Percentiles rank a stretch among this genome's conserved stretches.
Conservation (phyloP, 1,140 invertebrate genomes). For the Cotesia chilonis region DNA sequence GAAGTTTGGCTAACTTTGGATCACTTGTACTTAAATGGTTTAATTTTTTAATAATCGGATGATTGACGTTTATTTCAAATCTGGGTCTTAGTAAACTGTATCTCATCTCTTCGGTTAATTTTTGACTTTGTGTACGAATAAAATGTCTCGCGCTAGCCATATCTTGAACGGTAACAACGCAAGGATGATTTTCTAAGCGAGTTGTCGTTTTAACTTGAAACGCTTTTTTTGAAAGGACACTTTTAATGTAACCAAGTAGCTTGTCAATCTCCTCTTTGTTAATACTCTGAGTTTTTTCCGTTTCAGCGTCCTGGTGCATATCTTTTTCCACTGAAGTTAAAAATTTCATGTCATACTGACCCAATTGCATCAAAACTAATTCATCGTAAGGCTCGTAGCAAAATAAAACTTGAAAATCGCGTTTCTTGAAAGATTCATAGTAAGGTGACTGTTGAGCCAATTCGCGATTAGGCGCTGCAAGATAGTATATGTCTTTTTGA, state of each 20-base stretch:
- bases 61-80: slow-evolving; percentile 92
- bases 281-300: slow-evolving; percentile 73
- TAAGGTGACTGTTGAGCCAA: slow-evolving; percentile 94
- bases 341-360: slow-evolving; percentile 80
- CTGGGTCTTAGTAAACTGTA: slow-evolving; percentile 89
- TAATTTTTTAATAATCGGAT: slow-evolving; percentile 92
- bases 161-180: slow-evolving; percentile 92
- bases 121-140: slow-evolving; percentile 86
- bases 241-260: slow-evolving; percentile 82
- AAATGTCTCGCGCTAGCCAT: slow-evolving; percentile 97
- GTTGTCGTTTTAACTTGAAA: slow-evolving; percentile 83
- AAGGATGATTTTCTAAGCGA: slow-evolving; percentile 88
- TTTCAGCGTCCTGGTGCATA: slow-evolving; percentile 79
- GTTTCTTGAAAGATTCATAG: slow-evolving; percentile 88
- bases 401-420: slow-evolving; percentile 91
- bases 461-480: slow-evolving; percentile 90
- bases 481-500: slow-evolving; percentile 90
- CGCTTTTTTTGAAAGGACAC: slow-evolving; percentile 78
- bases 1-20: slow-evolving; percentile 81
- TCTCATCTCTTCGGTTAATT: slow-evolving; percentile 84
- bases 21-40: slow-evolving; percentile 77
- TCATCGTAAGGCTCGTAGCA: slow-evolving; percentile 97
- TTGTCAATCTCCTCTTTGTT: slow-evolving; percentile 77
- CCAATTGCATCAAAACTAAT: slow-evolving; percentile 89
- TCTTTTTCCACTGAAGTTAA: slow-evolving; percentile 95